Evolutionary conservation across 1,140 invertebrate species (phyloP), one percentile per base, ranked within the genome.

Genomic region (Megalonaias nervosa): DNA sequence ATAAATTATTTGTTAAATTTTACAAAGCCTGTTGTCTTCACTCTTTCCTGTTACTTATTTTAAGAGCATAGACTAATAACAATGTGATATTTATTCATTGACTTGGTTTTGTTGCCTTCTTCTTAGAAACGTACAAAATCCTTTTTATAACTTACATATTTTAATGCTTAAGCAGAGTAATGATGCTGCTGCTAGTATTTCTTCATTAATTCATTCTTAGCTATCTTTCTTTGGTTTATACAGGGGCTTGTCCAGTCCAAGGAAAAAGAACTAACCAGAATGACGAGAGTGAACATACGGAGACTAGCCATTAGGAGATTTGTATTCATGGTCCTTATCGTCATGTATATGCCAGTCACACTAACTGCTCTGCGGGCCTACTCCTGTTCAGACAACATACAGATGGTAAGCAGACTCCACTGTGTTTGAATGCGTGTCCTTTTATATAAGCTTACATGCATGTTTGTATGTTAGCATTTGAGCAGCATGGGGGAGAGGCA

Each of bases 271-370:
- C 56, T 17, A 3, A 57, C 21, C 17, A 15, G 9, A 5, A 58
- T 13, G 26, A 57, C 1, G 16, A 57, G 55, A 26, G 6, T 6
- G 26, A 26, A 48, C 21, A 21, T 55, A 15, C 62, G 23, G 38
- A 16, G 69, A 48, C 38, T 64, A 5, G 60, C 61, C 19, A 23
- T 65, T 48, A 23, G 75, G 13, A 64, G 75, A 62, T 55, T 77
- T 59, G 59, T 77, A 14, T 23, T 71, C 31, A 17, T 77, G 55
- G 61, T 77, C 14, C 17, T 65, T 26, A 16, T 77, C 2, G 67
- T 64, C 13, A 71, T 71, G 69, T 77, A 77, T 38, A 70, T 70
- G 64, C 75, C 75, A n/a, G 26, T 57, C 3, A 77, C 69, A 12
- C 61, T 71, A 15, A 56, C 75, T 13, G 69, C 67, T 12, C n/a